Percentiles rank a stretch among this genome's conserved stretches.
Conservation (phyloP, 2,113 vertebrate genomes). For the Gallinago jamesoni region DNA sequence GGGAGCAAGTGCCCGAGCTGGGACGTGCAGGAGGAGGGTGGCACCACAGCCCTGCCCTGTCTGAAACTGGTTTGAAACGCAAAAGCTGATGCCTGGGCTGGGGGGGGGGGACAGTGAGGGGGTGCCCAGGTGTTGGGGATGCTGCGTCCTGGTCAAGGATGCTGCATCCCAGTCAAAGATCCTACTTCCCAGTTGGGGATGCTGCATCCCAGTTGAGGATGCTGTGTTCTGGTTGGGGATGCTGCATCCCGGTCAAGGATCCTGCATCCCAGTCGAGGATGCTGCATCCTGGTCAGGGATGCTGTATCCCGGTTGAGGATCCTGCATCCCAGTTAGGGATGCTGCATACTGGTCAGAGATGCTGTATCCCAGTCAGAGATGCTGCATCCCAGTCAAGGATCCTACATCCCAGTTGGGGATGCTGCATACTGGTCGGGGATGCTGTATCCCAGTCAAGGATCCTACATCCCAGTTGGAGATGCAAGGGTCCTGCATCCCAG, state of each 20-base stretch:
- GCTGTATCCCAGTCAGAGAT: background rate
- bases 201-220: too few relatives aligned
- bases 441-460: background rate
- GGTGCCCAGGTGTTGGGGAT: background rate
- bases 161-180: too few relatives aligned
- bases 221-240: background rate
- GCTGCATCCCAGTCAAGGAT: background rate
- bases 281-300: too few relatives aligned
- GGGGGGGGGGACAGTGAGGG: background rate
- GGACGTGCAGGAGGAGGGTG: background rate
- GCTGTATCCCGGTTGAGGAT: too few relatives aligned
- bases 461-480: too few relatives aligned
- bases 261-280: too few relatives aligned
- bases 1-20: rapidly evolving
- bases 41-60: background rate
- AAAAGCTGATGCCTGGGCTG: rapidly evolving
- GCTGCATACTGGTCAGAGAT: too few relatives aligned
- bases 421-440: background rate
- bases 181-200: too few relatives aligned
- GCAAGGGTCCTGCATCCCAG: too few relatives aligned
- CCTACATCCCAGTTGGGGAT: background rate
- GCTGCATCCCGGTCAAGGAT: background rate
- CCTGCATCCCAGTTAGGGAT: background rate
- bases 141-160: too few relatives aligned
- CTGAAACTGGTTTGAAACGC: background rate